Conservation (phyloP, 2,797 vertebrate genomes). For the Parauchenoglanis ngamensis region DNA sequence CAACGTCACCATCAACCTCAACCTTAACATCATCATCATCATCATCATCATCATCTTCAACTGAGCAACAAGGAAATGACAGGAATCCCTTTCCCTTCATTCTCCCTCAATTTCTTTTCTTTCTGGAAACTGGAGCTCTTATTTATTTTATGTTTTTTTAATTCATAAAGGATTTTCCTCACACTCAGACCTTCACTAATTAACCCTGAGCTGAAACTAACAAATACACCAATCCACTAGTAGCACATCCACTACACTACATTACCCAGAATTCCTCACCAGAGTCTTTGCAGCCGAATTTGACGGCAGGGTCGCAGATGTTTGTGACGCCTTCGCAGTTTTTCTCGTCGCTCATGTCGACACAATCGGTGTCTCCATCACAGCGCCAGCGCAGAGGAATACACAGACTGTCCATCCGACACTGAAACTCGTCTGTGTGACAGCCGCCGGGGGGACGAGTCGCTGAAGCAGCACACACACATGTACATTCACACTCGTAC, state of each 20-base stretch:
- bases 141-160: neutral
- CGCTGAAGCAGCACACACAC: conserved; percentile 69
- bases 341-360: conserved; percentile 96
- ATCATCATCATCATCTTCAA: no score
- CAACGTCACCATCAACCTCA: no score
- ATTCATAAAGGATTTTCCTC: neutral
- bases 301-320: conserved; percentile 92
- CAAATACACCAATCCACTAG: neutral
- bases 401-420: conserved; percentile 90
- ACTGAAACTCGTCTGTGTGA: conserved; percentile 94
- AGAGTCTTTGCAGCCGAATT: conserved; percentile 94
- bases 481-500: neutral
- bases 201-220: neutral
- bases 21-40: no score
- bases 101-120: no score
- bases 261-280: conserved; percentile 71
- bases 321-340: conserved; percentile 94
- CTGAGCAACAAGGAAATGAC: no score
- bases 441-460: conserved; percentile 93
- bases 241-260: neutral
- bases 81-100: no score
- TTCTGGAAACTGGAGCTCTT: neutral
- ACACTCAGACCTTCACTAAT: neutral
- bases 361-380: conserved; percentile 94
- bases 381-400: conserved; percentile 96